Conservation (phyloP, 2,113 vertebrate species). For the Oryzias celebensis region DNA sequence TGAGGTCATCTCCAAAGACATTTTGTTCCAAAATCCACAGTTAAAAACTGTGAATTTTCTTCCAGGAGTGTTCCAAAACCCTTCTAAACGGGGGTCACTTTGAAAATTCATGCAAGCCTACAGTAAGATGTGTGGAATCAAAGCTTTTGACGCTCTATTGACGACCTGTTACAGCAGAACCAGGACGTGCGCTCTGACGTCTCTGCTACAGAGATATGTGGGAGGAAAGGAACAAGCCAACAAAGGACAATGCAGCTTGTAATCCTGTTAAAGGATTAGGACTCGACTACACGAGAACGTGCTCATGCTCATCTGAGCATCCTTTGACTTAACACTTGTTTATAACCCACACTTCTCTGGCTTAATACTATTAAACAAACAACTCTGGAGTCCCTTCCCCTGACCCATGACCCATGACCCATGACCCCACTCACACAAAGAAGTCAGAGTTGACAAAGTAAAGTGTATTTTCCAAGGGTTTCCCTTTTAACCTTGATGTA, state of each 20-base stretch:
- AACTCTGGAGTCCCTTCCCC: constrained; percentile 17
- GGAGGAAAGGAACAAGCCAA: constrained; percentile 62
- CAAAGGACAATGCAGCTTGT: constrained; percentile 70
- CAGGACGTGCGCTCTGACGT: constrained; percentile 59
- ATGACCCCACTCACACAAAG: not conserved
- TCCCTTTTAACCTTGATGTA: not conserved
- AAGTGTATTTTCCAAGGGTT: not conserved
- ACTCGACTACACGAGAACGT: constrained; percentile 20
- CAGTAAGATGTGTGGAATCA: constrained; percentile 1
- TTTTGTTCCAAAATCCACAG: no score
- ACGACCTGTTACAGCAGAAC: constrained; percentile 52
- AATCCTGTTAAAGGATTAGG: constrained; percentile 75
- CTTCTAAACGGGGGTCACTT: no score
- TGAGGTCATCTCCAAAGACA: no score
- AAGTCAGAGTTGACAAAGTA: not conserved
- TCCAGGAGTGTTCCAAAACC: no score
- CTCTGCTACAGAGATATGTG: constrained; percentile 45
- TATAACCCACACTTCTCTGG: constrained; percentile 43
- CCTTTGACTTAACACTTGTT: constrained; percentile 48
- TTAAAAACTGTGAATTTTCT: no score
- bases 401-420: constrained; percentile 24
- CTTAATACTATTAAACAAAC: constrained; percentile 36
- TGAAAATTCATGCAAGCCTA: no score
- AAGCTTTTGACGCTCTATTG: constrained; percentile 18
- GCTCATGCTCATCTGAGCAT: constrained; percentile 35